A percentile compares a stretch with the other conserved stretches of the same genome.
phyloP scores from a whole-genome alignment of 2,797 vertebrate species.

The Serranus cabrilla region DNA sequence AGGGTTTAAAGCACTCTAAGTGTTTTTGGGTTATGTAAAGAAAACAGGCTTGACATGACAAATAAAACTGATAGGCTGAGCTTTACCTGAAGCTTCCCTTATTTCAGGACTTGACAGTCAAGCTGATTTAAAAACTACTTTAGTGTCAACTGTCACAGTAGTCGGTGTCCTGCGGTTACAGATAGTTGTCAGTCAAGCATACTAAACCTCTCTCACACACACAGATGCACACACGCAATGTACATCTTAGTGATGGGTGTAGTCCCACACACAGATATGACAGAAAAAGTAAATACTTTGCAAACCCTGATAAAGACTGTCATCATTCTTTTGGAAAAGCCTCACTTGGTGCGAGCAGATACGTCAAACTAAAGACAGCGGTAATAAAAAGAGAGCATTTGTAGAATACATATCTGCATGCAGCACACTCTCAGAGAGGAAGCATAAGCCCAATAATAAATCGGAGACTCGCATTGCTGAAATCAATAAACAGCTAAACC shows the following conservation, averaged over 20 bases:
- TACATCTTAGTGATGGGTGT: conserved; percentile 16
- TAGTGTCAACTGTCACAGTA: conserved; percentile 3
- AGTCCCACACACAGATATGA: conserved; percentile 46
- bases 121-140: background rate
- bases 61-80: background rate
- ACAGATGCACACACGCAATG: conserved; percentile 28
- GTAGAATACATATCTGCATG: conserved; percentile 24
- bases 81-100: background rate
- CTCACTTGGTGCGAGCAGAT: conserved; percentile 12
- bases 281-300: conserved; percentile 29
- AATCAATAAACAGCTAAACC: conserved; percentile 40
- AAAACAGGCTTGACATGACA: background rate
- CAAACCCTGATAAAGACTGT: conserved; percentile 48
- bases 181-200: conserved; percentile 30
- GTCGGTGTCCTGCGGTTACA: conserved; percentile 13
- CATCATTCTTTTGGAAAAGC: conserved; percentile 33
- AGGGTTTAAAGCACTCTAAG: background rate
- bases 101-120: conserved; percentile 1
- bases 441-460: conserved; percentile 25
- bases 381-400: conserved; percentile 37
- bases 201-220: conserved; percentile 17
- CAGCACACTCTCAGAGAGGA: conserved; percentile 11
- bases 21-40: background rate
- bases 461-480: background rate
- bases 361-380: conserved; percentile 33